Conservation (phyloP, 2,797 vertebrate genomes). For the Acrossocheilus wenchowensis region DNA sequence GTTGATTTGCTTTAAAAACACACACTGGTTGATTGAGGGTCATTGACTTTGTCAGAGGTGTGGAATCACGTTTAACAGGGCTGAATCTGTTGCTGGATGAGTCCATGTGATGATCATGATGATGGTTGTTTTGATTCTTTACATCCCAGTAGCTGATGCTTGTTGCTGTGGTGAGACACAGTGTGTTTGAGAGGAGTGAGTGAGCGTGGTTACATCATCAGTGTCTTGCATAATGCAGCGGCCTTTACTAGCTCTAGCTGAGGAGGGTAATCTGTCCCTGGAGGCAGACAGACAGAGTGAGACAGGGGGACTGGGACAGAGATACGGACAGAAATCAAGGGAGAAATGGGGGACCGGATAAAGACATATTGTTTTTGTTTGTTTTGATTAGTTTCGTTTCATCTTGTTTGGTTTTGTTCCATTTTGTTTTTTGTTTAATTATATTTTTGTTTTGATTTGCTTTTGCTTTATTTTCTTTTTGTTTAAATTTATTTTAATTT, state of each 20-base stretch:
- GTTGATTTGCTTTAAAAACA: constrained; percentile 23
- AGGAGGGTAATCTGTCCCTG: constrained; percentile 78
- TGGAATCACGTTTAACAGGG: constrained; percentile 13
- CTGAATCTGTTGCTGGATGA: constrained; percentile 31
- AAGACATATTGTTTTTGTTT: neutral
- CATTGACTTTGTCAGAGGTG: constrained; percentile 31
- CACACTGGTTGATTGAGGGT: neutral
- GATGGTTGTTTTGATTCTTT: constrained; percentile 52
- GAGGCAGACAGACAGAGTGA: constrained; percentile 55
- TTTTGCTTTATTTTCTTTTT: neutral
- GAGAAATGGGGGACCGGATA: constrained; percentile 6
- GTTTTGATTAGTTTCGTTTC: neutral
- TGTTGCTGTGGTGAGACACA: constrained; percentile 54
- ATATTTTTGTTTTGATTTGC: neutral
- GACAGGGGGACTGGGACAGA: constrained; percentile 56
- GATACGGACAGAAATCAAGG: neutral
- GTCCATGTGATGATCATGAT: constrained; percentile 17
- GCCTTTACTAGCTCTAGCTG: constrained; percentile 80
- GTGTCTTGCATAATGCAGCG: constrained; percentile 76
- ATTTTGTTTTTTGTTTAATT: neutral
- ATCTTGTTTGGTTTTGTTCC: neutral
- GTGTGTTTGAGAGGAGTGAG: constrained; percentile 43
- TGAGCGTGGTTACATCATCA: constrained; percentile 62
- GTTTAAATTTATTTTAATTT: neutral
- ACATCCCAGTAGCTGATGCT: constrained; percentile 33